Evolutionary conservation across 2,888 invertebrate genomes (phyloP), one percentile per base, ranked within the genome.

Genomic region (Alitta virens): DNA sequence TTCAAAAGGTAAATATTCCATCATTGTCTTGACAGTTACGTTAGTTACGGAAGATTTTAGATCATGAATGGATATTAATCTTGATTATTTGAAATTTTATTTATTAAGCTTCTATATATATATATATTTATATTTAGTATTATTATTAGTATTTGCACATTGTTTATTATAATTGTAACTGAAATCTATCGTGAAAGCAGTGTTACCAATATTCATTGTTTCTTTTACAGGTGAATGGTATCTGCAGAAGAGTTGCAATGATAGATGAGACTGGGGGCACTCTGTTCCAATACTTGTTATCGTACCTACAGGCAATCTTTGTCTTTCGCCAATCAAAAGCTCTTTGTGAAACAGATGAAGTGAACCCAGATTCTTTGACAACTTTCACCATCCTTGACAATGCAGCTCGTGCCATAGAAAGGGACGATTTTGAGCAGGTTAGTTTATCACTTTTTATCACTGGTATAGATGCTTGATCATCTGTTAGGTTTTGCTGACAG

Each of bases 331-430:
- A 78, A 58, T 88, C 88, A 63, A 83, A 86, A 62, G 86, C 87
- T 72, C 65, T 68, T 38, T 42, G 60, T 1, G 71, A 71, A 16
- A 60, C 63, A 3, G 75, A 74, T 12, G 68, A 70, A 38, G 65
- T 78, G 2, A 72, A 76, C 33, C 16, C 69, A 18, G 68, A 68
- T 1, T 57, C 71, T 12, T 84, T 94, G 75, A 90, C 90, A 82
- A 94, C 94, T 0, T 94, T 91, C 78, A 92, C 93, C 72, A 89
- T 98, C 71, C 86, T 98, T 46, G 89, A 92, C 72, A 87, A 95
- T 77, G 94, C 96, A 18, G 67, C 69, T 42, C 92, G 90, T 80
- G 94, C 90, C 87, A 81, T 97, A 62, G 90, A 94, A 71, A 87
- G 89, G 60, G 93, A 92, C n/a, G 91, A 97, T 78, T 86, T 97